Evolutionary conservation across 2,888 invertebrate species (phyloP), one percentile per base, ranked within the genome.

Genomic region (Lottia gigantea): DNA sequence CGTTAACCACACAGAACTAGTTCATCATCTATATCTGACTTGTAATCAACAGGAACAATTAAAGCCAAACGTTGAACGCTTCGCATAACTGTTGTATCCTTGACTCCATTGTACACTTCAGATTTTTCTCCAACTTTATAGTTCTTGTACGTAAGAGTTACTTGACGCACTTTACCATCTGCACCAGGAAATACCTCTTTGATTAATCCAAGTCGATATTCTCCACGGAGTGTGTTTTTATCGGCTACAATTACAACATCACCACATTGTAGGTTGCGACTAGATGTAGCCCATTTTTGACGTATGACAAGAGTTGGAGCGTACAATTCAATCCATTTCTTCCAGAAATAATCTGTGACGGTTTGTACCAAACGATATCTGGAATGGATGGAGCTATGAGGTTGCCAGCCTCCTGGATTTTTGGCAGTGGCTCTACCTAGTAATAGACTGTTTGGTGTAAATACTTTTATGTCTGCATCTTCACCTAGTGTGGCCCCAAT

Each of bases 391-490:
- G 31, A 31, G 6, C 31, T 31, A 31, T 31, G 31, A 31, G 31
- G 31, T 31, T 31, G 31, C 31, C 31, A 31, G 6, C 31, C 31
- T 31, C 31, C 31, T 31, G 31, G 31, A 31, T 31, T 6, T 16
- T 6, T 31, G 31, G 31, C 31, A 31, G 31, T 31, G 6, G 31
- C 31, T 31, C 31, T 31, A 31, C 31, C 31, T 6, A 31, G 31
- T 31, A 31, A 31, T 31, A 68, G 19, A 68, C 25, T 61, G 68
- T 62, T 68, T 45, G 68, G 68, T 12, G 68, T 68, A 2, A 68
- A n/a, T 19, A 62, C 40, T 0, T 15, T 31, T 8, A 68, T 68
- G 4, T 40, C 62, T 23, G 3, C 31, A 62, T 68, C 68, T 62
- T 61, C 68, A n/a, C n/a, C n/a, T n/a, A 62, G 31, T 23, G 19